A percentile compares a stretch with the other conserved stretches of the same genome.
Evolutionary conservation across 2,888 invertebrate species (phyloP).

Genomic region (Fragum whitleyi): DNA sequence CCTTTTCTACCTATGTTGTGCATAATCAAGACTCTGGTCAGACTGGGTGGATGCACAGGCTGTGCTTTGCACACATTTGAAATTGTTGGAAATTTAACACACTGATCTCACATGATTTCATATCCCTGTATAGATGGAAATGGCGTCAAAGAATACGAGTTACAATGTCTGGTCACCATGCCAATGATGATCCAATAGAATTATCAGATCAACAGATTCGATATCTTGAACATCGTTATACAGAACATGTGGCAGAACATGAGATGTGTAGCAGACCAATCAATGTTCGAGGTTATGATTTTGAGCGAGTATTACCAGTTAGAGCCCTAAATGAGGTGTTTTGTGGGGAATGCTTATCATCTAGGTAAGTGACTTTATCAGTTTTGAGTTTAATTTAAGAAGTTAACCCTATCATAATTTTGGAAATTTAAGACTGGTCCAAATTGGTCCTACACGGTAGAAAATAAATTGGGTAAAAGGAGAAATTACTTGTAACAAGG

Average conservation of each 20-base stretch:
- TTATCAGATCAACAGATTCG: constrained; percentile 89
- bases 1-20: no score
- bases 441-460: no score
- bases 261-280: constrained; percentile 65
- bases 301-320: constrained; percentile 90
- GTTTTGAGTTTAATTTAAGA: not conserved
- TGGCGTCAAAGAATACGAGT: constrained; percentile 95
- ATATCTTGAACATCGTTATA: constrained; percentile 86
- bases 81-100: no score
- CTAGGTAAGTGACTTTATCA: constrained; percentile 87
- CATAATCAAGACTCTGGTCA: no score
- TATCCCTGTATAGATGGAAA: constrained; percentile 89
- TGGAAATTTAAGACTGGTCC: no score
- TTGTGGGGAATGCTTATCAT: constrained; percentile 97
- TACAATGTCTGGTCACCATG: constrained; percentile 90
- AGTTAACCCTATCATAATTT: no score
- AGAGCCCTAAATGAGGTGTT: constrained; percentile 99
- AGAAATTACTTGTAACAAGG: not conserved
- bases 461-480: not conserved
- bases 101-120: no score
- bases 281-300: constrained; percentile 46
- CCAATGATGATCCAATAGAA: constrained; percentile 89
- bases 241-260: constrained; percentile 84
- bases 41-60: no score
- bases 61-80: no score